Evolutionary conservation across 2,113 vertebrate genomes (phyloP).

Genomic region (Ciconia maguari): DNA sequence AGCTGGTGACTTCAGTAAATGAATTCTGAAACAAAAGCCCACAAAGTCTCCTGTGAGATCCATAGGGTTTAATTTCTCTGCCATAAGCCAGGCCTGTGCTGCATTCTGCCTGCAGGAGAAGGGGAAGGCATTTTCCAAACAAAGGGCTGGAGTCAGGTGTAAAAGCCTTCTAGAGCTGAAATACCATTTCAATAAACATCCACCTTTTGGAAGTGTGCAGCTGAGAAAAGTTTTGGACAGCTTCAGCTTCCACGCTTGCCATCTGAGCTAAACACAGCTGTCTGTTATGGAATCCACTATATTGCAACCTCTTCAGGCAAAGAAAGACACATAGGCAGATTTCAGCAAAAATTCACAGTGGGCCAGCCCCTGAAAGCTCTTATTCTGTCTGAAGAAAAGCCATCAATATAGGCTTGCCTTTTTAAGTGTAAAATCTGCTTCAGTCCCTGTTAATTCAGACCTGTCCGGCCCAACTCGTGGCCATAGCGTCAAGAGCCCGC

Average conservation of each 20-base stretch:
- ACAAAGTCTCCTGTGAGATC: not conserved
- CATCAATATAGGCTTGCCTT: not conserved
- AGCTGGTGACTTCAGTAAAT: not conserved
- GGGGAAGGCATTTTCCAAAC: not conserved
- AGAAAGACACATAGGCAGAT: not conserved
- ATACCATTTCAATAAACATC: not conserved
- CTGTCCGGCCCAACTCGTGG: not conserved
- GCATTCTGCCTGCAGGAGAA: not conserved
- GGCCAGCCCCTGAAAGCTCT: not conserved
- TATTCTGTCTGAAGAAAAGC: not conserved
- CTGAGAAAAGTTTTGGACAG: not conserved
- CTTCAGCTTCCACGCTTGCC: not conserved
- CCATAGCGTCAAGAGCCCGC: not conserved
- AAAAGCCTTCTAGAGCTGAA: not conserved
- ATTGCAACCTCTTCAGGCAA: not conserved
- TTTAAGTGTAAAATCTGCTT: not conserved
- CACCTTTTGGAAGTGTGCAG: not conserved
- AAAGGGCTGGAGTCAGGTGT: not conserved
- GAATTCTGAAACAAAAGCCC: not conserved
- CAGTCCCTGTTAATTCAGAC: not conserved
- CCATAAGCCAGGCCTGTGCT: not conserved
- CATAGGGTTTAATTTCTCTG: not conserved
- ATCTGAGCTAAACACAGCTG: not conserved
- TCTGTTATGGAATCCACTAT: not conserved
- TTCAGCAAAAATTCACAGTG: not conserved